Evolutionary conservation across 1,140 invertebrate species (phyloP), one percentile per base, ranked within the genome.

Genomic region (Drosophila lacertosa): DNA sequence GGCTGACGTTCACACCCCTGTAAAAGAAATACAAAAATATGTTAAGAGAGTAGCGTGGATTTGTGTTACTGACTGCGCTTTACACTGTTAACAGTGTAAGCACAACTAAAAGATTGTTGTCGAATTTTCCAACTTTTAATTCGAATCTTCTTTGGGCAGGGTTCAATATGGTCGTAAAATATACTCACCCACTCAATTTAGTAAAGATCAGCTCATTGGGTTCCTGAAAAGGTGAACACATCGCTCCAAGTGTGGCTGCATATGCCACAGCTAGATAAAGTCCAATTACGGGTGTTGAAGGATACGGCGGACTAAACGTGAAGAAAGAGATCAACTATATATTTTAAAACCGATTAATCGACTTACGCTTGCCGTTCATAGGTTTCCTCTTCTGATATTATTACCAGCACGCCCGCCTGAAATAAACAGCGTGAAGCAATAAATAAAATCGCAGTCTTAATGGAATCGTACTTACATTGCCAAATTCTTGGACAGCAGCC

Each of bases 301-400:
- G 82, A 69, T 88, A 88, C 0, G 50, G 66, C 11, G 18, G 18
- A 0, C 79, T 78, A 35, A 5, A 9, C 15, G 13, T 0, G n/a
- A 4, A 16, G 6, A 3, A 26, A 4, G 10, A 6, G 2, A 26
- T 6, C 5, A 26, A 26, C n/a, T 2, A 26, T 5, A 26, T 4
- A 2, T 2, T 7, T 1, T 1, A 29, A 7, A 29, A 29, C 11
- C 15, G n/a, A 24, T 3, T 7, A 4, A 13, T 4, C 1, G 2
- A 54, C 81, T 71, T 53, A 86, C 81, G 69, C 1, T 44, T 74
- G 60, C 6, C 13, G 50, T 26, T 86, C 81, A 18, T 86, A 86
- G 9, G 48, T 29, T 7, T 50, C 59, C 37, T 86, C 81, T 0
- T 81, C 69, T 1, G 59, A 44, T 4, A 35, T 0, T 22, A 16